These are phyloP conservation scores for Holothuria leucospilota DNA, from an alignment of 53 echinoderm and acorn worm genomes.

Conservation along the genomic window DNA sequence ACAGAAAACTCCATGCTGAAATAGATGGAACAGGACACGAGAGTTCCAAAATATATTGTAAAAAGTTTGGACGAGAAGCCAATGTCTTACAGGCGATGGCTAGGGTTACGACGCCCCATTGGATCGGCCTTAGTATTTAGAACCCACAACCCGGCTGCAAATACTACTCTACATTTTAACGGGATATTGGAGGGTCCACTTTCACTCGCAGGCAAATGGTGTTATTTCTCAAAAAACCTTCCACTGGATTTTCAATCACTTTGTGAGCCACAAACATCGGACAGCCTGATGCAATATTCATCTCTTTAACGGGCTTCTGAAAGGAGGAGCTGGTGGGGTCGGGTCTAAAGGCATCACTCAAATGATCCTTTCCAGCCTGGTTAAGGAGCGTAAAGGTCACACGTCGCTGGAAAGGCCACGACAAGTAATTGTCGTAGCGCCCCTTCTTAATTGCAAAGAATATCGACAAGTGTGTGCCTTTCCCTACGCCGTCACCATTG, in stretches of 20 bases:
- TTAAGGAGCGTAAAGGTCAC: conserved; percentile 6
- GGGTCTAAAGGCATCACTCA: conserved; percentile 53
- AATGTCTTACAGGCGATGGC: too few relatives aligned
- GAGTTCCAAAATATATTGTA: too few relatives aligned
- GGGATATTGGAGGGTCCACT: too few relatives aligned
- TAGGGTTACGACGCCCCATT: too few relatives aligned
- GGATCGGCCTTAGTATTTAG: too few relatives aligned
- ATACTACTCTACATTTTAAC: too few relatives aligned
- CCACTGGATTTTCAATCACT: neutral
- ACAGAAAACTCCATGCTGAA: too few relatives aligned
- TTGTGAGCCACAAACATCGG: conserved; percentile 12
- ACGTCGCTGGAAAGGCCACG: conserved; percentile 7
- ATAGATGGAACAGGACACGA: too few relatives aligned
- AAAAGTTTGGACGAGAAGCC: too few relatives aligned
- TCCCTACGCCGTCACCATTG: conserved; percentile 27
- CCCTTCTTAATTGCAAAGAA: conserved; percentile 10
- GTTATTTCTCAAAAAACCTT: neutral
- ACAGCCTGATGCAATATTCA: conserved; percentile 28
- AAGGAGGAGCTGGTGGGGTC: conserved; percentile 60
- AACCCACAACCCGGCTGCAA: too few relatives aligned
- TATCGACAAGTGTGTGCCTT: conserved; percentile 23
- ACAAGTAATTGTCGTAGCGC: neutral
- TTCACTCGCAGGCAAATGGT: too few relatives aligned
- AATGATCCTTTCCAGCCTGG: neutral
- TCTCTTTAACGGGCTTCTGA: conserved; percentile 1